Evolutionary conservation across 1,140 invertebrate genomes (phyloP), one percentile per base, ranked within the genome.

Genomic region (Pogonognathellus flavescens): DNA sequence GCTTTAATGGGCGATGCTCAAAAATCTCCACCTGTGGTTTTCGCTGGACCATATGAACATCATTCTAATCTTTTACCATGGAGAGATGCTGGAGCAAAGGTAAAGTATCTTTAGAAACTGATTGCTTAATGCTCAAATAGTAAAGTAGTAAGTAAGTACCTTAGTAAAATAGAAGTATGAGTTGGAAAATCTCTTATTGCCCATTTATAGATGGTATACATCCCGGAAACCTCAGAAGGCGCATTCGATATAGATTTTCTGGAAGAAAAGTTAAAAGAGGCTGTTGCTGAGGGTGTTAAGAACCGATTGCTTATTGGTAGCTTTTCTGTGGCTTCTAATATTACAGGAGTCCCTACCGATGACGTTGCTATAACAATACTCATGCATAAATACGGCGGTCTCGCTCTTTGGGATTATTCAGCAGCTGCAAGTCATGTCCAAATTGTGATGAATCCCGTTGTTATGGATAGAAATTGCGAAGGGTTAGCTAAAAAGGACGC

Each of bases 401-500:
- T 96, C 81, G 94, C 95, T 4, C 94, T 98, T 89, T 98, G 96
- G 96, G 97, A 98, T 91, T 98, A 96, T 91, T 96, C 96, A 6
- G 93, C 95, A 10, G 95, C 95, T 70, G 96, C 95, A 2, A 95
- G 96, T 0, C 95, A 95, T 89, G 92, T 95, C 0, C 92, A 93
- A 59, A 93, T 98, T 86, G 94, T 97, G 89, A 97, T 98, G 95
- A 98, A 98, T 90, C 96, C 96, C 4, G 90, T 93, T 84, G 91
- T 93, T 4, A 93, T 93, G 49, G 93, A 94, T 41, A 52, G 86
- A 13, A 57, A 59, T 87, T 92, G 93, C 80, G 93, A 94, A 88
- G 93, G 93, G 41, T 92, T 94, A 81, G 94, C 95, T 7, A 93
- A 94, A 90, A 97, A 98, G 90, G 97, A 98, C 92, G 96, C 96